These are phyloP conservation scores for Gorsachius goisagi DNA, from an alignment of 2,113 vertebrate genomes.

Conservation along the genomic window DNA sequence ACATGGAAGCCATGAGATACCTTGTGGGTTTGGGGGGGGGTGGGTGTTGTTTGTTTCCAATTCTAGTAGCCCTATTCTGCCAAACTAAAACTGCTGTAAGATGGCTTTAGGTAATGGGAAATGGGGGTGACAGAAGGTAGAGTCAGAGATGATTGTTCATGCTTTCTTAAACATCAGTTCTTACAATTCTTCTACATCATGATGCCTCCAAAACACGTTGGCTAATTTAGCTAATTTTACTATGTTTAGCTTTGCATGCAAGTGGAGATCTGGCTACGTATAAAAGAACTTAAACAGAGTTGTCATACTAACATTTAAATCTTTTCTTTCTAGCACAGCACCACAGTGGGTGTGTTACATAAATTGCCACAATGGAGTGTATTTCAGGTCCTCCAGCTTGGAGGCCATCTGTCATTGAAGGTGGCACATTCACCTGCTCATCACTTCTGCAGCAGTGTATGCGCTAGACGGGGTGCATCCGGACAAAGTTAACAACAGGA, in stretches of 20 bases:
- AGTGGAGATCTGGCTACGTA: neutral
- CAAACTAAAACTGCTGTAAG: neutral
- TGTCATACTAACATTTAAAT: slow-evolving; percentile 18
- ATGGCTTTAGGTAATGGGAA: neutral
- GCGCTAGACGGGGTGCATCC: neutral
- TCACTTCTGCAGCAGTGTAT: neutral
- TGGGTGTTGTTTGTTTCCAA: neutral
- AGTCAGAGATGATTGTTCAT: neutral
- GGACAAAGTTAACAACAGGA: neutral
- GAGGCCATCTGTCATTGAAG: slow-evolving; percentile 33
- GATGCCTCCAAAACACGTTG: neutral
- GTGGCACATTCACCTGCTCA: slow-evolving; percentile 1
- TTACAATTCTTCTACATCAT: neutral
- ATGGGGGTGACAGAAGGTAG: neutral
- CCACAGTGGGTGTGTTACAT: slow-evolving; percentile 24
- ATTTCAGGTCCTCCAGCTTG: slow-evolving; percentile 3
- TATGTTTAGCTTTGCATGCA: neutral
- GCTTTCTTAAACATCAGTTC: neutral
- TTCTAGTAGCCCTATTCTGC: neutral
- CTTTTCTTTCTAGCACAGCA: neutral
- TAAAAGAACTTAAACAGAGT: neutral
- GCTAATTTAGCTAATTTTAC: neutral
- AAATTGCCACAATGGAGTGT: slow-evolving; percentile 33
- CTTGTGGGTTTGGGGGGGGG: fast-evolving
- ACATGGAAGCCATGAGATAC: neutral